phyloP scores from a whole-genome alignment of 2,797 vertebrate genomes.

The Champsocephalus esox region DNA sequence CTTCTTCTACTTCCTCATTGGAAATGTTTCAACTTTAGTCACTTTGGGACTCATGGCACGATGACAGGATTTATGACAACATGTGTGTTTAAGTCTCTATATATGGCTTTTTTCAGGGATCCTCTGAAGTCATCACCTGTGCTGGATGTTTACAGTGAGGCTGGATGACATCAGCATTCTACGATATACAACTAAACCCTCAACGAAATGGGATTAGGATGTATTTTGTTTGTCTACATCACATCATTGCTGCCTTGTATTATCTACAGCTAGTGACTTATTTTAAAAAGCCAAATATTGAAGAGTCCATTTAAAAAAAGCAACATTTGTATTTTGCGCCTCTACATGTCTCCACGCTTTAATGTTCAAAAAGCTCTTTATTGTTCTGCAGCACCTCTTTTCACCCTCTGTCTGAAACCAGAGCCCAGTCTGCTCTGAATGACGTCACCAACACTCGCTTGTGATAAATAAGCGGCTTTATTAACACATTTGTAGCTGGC shows the following conservation, averaged over 20 bases:
- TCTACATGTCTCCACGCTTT: too few relatives aligned
- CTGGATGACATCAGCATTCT: background rate
- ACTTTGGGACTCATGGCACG: constrained; percentile 5
- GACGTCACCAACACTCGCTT: too few relatives aligned
- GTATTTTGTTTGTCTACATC: background rate
- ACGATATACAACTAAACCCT: background rate
- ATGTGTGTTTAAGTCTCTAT: background rate
- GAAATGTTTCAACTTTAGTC: constrained; percentile 15
- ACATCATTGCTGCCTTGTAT: background rate
- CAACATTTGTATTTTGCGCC: too few relatives aligned
- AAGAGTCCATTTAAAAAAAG: too few relatives aligned
- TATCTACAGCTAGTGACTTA: background rate
- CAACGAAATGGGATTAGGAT: background rate
- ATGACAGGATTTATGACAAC: background rate
- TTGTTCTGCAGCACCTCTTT: too few relatives aligned
- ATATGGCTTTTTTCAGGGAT: background rate
- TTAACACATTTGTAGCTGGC: too few relatives aligned
- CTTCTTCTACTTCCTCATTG: constrained; percentile 1
- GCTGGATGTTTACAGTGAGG: background rate
- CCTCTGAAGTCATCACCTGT: background rate
- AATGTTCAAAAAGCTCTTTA: too few relatives aligned
- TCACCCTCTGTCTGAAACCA: too few relatives aligned
- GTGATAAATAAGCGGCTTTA: too few relatives aligned
- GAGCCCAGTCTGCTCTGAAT: too few relatives aligned
- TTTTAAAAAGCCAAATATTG: too few relatives aligned